A percentile compares a stretch with the other conserved stretches of the same genome.
Evolutionary conservation across 2,113 vertebrate species (phyloP).

Genomic region (Mesoclemmys tuberculata): DNA sequence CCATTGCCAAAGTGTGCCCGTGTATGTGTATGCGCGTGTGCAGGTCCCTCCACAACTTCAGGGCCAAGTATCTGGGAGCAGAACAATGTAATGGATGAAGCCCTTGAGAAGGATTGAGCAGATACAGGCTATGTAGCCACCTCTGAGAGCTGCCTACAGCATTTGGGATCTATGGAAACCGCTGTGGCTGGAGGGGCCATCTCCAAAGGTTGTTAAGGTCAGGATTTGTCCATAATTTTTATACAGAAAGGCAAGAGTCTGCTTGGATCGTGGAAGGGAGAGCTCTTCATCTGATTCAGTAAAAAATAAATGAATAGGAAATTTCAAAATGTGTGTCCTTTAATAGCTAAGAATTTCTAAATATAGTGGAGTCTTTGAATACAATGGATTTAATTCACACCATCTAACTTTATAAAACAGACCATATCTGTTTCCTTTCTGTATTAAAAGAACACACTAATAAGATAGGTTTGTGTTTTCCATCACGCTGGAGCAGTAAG

Average conservation of each 20-base stretch:
- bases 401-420: slow-evolving; percentile 6
- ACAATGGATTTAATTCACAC: not conserved
- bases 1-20: not conserved
- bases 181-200: not conserved
- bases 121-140: too few relatives aligned
- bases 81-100: not conserved
- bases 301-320: not conserved
- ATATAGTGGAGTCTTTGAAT: not conserved
- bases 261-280: not conserved
- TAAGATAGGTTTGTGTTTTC: not conserved
- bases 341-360: not conserved
- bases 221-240: not conserved
- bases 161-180: not conserved
- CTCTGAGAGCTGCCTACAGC: not conserved
- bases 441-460: not conserved
- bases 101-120: not conserved
- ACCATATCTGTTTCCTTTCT: not conserved
- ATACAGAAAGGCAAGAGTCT: not conserved
- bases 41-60: not conserved
- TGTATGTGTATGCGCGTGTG: not conserved
- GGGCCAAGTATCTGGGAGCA: not conserved
- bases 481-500: not conserved
- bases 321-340: not conserved
- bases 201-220: not conserved
- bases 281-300: not conserved